Evolutionary conservation across 2,113 vertebrate genomes (phyloP).

Genomic region (Hippocampus guttulatus): DNA sequence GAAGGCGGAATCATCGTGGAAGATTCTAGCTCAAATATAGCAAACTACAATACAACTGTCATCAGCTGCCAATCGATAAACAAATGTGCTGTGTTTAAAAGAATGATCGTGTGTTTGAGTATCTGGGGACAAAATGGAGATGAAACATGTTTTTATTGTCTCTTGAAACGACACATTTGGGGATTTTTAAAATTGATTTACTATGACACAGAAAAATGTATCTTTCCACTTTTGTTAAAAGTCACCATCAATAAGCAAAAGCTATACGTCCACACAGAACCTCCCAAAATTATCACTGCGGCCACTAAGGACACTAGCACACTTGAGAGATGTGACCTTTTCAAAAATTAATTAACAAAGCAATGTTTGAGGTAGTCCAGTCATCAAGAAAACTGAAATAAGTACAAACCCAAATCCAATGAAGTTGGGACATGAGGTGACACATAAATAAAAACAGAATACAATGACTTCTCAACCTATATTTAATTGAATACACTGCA

Average conservation of each 20-base stretch:
- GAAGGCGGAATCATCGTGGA: background rate
- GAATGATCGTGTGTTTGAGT: background rate
- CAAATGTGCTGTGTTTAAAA: background rate
- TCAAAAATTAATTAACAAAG: slow-evolving; percentile 2
- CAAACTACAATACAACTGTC: background rate
- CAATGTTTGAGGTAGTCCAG: slow-evolving; percentile 56
- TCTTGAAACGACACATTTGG: background rate
- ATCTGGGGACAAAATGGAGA: background rate
- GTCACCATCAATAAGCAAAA: background rate
- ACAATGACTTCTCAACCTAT: too few relatives aligned
- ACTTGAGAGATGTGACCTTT: background rate
- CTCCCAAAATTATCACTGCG: background rate
- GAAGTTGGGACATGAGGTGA: too few relatives aligned
- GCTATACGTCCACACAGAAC: background rate
- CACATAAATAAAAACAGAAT: too few relatives aligned
- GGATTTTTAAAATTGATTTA: background rate
- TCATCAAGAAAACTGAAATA: slow-evolving; percentile 9
- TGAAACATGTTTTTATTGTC: background rate
- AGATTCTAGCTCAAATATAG: background rate
- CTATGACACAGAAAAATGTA: background rate
- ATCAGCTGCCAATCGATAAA: background rate
- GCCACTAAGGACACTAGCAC: background rate
- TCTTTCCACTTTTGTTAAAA: slow-evolving; percentile 5
- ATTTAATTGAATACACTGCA: too few relatives aligned
- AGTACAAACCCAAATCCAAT: too few relatives aligned